phyloP scores from a whole-genome alignment of 2,797 vertebrate genomes.

The Enoplosus armatus region DNA sequence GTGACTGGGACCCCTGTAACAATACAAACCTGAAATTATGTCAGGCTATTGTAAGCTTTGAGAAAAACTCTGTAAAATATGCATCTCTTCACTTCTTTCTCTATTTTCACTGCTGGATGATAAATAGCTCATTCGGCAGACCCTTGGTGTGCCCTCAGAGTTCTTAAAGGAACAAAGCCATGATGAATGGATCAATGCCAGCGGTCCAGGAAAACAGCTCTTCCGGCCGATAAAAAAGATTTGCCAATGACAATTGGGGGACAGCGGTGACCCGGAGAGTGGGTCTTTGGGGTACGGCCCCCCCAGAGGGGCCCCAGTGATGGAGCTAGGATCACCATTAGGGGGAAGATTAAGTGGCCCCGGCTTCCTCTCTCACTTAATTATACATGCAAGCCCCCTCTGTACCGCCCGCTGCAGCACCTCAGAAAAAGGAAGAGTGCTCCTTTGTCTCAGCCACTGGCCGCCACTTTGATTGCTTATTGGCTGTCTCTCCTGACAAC shows the following conservation, averaged over 20 bases:
- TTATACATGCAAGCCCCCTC: conserved; percentile 94
- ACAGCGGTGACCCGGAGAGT: conserved; percentile 89
- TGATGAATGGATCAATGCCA: conserved; percentile 91
- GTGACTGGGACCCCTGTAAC: conserved; percentile 60
- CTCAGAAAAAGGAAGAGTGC: conserved; percentile 78
- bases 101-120: conserved; percentile 83
- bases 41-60: conserved; percentile 74
- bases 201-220: conserved; percentile 86
- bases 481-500: conserved; percentile 97
- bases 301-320: conserved; percentile 86
- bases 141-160: conserved; percentile 86
- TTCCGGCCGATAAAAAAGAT: conserved; percentile 91
- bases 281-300: conserved; percentile 89
- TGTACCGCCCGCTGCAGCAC: conserved; percentile 82
- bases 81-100: conserved; percentile 77
- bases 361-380: conserved; percentile 91
- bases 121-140: conserved; percentile 86
- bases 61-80: conserved; percentile 82
- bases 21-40: conserved; percentile 73
- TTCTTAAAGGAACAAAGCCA: conserved; percentile 91
- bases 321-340: conserved; percentile 92
- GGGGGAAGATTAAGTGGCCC: conserved; percentile 94
- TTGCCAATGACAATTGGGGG: conserved; percentile 91
- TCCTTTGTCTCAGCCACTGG: conserved; percentile 90
- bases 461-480: conserved; percentile 93